Evolutionary conservation across 2,797 vertebrate genomes (phyloP).

Genomic region (Hippopotamyrus pictus): DNA sequence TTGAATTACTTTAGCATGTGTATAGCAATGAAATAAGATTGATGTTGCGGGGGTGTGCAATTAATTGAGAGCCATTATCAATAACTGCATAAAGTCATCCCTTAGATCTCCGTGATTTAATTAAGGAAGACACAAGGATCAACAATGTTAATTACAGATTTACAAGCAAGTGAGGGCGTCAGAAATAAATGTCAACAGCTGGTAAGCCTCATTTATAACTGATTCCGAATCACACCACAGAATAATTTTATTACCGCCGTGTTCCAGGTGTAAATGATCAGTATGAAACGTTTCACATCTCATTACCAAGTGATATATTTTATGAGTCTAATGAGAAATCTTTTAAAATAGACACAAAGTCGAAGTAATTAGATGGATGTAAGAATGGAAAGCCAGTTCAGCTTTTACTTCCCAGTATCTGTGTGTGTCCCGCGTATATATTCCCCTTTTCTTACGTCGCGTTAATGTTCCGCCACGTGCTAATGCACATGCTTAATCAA

Average conservation of each 20-base stretch:
- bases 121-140: slow-evolving; percentile 53
- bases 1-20: slow-evolving; percentile 54
- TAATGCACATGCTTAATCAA: slow-evolving; percentile 55
- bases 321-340: slow-evolving; percentile 33
- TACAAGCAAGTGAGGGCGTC: slow-evolving; percentile 47
- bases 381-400: slow-evolving; percentile 7
- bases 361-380: slow-evolving; percentile 27
- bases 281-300: slow-evolving; percentile 35
- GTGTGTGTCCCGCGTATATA: background rate
- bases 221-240: slow-evolving; percentile 25
- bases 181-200: slow-evolving; percentile 52
- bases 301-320: slow-evolving; percentile 45
- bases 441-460: background rate
- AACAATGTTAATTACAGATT: slow-evolving; percentile 59
- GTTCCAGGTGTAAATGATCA: slow-evolving; percentile 35
- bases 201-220: slow-evolving; percentile 44
- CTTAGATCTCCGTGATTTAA: slow-evolving; percentile 53
- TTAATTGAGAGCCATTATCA: slow-evolving; percentile 56
- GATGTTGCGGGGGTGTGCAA: slow-evolving; percentile 49
- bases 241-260: slow-evolving; percentile 24
- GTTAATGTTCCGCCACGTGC: slow-evolving; percentile 40
- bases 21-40: slow-evolving; percentile 42
- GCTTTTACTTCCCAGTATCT: background rate
- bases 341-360: slow-evolving; percentile 26
- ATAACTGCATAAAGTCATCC: slow-evolving; percentile 45